phyloP scores from a whole-genome alignment of 2,888 invertebrate genomes.

The Adineta ricciae region DNA sequence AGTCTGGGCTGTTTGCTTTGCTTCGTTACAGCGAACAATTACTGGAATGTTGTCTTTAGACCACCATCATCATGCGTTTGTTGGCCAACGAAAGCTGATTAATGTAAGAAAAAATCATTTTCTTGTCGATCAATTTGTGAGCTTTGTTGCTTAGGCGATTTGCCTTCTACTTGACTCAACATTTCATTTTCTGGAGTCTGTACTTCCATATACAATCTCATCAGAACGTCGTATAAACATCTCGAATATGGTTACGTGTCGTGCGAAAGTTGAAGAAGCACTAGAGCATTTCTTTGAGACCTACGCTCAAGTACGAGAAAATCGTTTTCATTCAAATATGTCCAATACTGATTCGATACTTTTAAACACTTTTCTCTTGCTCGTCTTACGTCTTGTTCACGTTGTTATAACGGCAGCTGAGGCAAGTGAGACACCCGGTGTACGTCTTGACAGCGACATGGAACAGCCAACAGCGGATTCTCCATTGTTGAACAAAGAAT shows the following conservation, averaged over 20 bases:
- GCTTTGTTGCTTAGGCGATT: neutral
- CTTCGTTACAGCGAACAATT: constrained; percentile 8
- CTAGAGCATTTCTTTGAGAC: neutral
- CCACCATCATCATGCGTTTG: neutral
- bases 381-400: neutral
- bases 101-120: neutral
- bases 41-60: neutral
- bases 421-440: neutral
- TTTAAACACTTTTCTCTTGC: constrained; percentile 2
- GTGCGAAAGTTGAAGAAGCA: constrained; percentile 1
- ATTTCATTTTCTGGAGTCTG: neutral
- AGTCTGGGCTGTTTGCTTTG: neutral
- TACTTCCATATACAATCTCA: constrained; percentile 3
- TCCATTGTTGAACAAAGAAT: no score
- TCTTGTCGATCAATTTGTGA: no score
- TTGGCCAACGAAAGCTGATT: neutral
- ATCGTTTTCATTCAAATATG: no score
- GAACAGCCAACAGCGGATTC: neutral
- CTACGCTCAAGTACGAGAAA: neutral
- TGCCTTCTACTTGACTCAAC: neutral
- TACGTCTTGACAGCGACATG: no score
- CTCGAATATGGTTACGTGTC: neutral
- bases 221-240: neutral
- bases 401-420: neutral
- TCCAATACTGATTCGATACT: neutral